A percentile compares a stretch with the other conserved stretches of the same genome.
phyloP scores from a whole-genome alignment of 64 coral and sea anemone genomes.

The Stichodactyla mertensii region DNA sequence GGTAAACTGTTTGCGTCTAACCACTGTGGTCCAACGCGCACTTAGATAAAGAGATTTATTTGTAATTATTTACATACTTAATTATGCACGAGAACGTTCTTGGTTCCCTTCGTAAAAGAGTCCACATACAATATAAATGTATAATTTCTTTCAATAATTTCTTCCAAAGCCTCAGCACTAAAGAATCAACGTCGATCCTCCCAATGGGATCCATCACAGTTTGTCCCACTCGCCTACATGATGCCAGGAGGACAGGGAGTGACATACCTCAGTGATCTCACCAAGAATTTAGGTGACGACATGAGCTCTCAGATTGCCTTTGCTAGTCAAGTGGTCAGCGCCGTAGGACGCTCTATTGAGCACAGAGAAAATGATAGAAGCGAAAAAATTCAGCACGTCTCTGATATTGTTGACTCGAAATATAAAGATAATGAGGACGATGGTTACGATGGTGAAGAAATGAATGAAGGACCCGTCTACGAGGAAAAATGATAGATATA shows the following conservation, averaged over 20 bases:
- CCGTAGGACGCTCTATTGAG: constrained; percentile 40
- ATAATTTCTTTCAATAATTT: neutral
- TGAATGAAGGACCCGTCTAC: neutral
- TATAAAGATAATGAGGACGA: neutral
- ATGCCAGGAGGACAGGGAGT: constrained; percentile 47
- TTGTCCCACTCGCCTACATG: constrained; percentile 4
- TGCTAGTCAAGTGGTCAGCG: neutral
- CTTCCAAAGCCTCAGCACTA: neutral
- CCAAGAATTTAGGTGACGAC: constrained; percentile 39
- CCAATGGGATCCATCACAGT: neutral
- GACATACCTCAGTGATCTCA: constrained; percentile 38
- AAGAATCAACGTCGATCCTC: neutral
- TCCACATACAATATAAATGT: too few relatives aligned
- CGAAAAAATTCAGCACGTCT: constrained; percentile 16
- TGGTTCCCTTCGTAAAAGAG: too few relatives aligned
- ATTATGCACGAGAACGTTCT: too few relatives aligned
- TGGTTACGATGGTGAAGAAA: neutral
- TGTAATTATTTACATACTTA: too few relatives aligned
- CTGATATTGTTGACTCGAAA: constrained; percentile 39
- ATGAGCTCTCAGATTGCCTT: constrained; percentile 35
- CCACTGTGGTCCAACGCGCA: too few relatives aligned
- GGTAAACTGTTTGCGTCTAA: too few relatives aligned
- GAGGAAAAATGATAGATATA: neutral
- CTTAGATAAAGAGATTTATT: too few relatives aligned
- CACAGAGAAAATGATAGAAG: neutral